These are phyloP conservation scores for Nothoprocta perdicaria DNA, from an alignment of 2,113 vertebrate species.

Conservation along the genomic window DNA sequence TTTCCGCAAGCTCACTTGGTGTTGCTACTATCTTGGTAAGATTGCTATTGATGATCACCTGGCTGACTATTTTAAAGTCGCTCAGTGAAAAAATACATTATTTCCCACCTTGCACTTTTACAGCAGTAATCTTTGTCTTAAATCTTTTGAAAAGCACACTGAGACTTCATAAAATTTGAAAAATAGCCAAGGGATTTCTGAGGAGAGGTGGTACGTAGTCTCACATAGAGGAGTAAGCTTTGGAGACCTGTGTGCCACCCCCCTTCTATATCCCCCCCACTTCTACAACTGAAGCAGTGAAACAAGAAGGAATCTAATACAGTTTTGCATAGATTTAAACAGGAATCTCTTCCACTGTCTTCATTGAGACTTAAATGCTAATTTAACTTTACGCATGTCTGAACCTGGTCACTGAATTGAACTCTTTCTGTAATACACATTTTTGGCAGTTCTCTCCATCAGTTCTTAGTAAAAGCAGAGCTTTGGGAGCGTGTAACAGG, in stretches of 20 bases:
- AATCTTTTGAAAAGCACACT: background rate
- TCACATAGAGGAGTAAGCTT: background rate
- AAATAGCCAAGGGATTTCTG: background rate
- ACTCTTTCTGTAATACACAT: background rate
- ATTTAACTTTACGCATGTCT: background rate
- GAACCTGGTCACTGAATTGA: background rate
- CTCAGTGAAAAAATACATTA: background rate
- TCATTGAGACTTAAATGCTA: background rate
- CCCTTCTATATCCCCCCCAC: background rate
- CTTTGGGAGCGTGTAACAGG: background rate
- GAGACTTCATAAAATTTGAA: background rate
- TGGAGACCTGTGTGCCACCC: background rate
- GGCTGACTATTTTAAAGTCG: background rate
- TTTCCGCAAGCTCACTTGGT: background rate
- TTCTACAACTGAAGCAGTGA: background rate
- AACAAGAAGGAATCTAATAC: background rate
- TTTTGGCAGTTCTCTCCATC: background rate
- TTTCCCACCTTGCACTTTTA: background rate
- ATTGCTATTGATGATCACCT: background rate
- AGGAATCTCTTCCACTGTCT: background rate
- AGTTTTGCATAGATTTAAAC: background rate
- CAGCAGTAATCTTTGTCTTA: background rate
- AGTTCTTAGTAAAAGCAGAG: background rate
- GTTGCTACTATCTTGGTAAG: background rate
- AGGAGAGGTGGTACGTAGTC: background rate